phyloP scores from a whole-genome alignment of 1,140 invertebrate species.

The Nebria ingens region DNA sequence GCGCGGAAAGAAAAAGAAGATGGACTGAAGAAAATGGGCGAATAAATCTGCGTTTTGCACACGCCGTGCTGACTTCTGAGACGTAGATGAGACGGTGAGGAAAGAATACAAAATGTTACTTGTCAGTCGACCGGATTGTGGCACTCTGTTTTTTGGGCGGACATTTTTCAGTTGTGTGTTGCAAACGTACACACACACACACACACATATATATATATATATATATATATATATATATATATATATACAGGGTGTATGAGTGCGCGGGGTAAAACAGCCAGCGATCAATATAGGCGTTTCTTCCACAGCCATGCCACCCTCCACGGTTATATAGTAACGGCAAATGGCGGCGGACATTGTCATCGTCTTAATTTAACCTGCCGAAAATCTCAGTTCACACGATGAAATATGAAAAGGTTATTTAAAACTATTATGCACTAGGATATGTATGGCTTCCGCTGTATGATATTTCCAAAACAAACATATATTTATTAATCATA shows the following conservation, averaged over 20 bases:
- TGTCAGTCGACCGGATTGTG: conserved; percentile 3
- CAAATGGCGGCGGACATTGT: conserved; percentile 18
- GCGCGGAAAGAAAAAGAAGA: neutral
- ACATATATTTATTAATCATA: no score
- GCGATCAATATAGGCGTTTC: conserved; percentile 29
- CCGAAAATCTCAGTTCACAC: neutral
- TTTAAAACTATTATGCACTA: no score
- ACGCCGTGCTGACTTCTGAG: neutral
- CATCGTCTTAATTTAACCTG: neutral
- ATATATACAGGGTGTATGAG: neutral
- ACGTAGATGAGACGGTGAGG: neutral
- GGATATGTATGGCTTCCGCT: no score
- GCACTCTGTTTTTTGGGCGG: conserved; percentile 16
- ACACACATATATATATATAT: neutral
- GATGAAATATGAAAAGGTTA: neutral
- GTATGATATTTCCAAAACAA: no score
- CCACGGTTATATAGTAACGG: conserved; percentile 11
- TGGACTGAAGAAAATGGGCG: neutral
- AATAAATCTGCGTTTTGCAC: neutral
- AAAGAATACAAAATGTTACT: conserved; percentile 1
- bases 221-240: neutral
- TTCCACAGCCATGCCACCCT: conserved; percentile 7
- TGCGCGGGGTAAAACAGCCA: neutral
- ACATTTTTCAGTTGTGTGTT: conserved; percentile 25
- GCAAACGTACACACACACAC: neutral